Evolutionary conservation across 2,113 vertebrate genomes (phyloP), one percentile per base, ranked within the genome.

Genomic region (Furnarius figulus): DNA sequence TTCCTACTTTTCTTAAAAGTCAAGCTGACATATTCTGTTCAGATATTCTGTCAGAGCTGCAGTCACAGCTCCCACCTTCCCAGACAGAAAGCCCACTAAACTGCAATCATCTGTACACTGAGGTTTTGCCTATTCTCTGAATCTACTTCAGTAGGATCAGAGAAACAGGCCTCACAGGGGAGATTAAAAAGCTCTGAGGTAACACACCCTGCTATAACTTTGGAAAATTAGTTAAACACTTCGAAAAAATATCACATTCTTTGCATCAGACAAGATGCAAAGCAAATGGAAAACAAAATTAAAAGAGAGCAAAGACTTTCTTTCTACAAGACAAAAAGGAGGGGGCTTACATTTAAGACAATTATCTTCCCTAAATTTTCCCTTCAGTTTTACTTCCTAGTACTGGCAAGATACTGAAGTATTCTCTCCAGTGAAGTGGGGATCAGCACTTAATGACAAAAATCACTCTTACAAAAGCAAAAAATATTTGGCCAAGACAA

Each of bases 31-130:
- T 10, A 49, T 62, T 72, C 33, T 68, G 42, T 61, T 62, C 56
- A 67, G 47, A 31, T 71, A 31, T 55, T 59, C 55, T 52, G n/a
- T 44, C 0, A 4, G 14, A 47, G 37, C 0, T 37, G 70, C 55
- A 76, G 78, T 33, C 22, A 79, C 35, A 82, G 75, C 59, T 91
- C 44, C 39, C 40, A 58, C 67, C 37, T 49, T 30, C 37, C 40
- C 33, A 40, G 30, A 3, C 8, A 3, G 46, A 52, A 91, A 92
- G 33, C 14, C 18, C 5, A 4, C 21, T 46, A 39, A 83, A 76
- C 28, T 37, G 25, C 37, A 49, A 14, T 19, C 27, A 46, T 3
- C 19, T 6, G 3, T 1, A 68, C 0, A 3, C 21, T 25, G 39
- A 81, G 25, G 17, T 56, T 78, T 62, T 70, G 52, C 50, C 44